Evolutionary conservation across 2,888 invertebrate genomes (phyloP).

Genomic region (Dasysyrphus tricinctus): DNA sequence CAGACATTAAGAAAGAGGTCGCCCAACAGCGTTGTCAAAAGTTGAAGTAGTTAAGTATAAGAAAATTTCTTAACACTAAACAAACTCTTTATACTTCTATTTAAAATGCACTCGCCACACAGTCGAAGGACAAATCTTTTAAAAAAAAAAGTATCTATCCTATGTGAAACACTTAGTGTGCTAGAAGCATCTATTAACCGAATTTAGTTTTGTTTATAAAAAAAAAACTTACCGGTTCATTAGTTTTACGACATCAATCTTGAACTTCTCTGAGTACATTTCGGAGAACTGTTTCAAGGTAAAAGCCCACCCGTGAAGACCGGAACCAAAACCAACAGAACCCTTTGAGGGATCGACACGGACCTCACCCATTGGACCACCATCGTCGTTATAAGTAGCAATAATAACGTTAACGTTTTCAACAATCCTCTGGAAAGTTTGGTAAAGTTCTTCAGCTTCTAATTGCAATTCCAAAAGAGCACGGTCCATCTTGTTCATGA

Average conservation of each 20-base stretch:
- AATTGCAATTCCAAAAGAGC: slow-evolving; percentile 98
- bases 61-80: slow-evolving; percentile 20
- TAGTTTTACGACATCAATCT: slow-evolving; percentile 97
- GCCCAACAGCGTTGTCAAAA: slow-evolving; percentile 88
- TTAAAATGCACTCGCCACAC: slow-evolving; percentile 85
- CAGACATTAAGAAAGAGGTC: slow-evolving; percentile 93
- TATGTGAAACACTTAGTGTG: slow-evolving; percentile 82
- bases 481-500: slow-evolving; percentile 99
- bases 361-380: slow-evolving; percentile 99
- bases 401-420: slow-evolving; percentile 99
- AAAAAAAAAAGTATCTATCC: slow-evolving; percentile 75
- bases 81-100: slow-evolving; percentile 87
- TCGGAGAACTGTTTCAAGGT: slow-evolving; percentile 99
- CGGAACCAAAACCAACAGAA: slow-evolving; percentile 99
- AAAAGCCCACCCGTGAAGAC: slow-evolving; percentile 99
- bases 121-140: slow-evolving; percentile 77
- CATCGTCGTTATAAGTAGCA: slow-evolving; percentile 98
- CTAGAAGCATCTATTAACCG: slow-evolving; percentile 80
- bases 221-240: slow-evolving; percentile 90
- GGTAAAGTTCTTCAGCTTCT: slow-evolving; percentile 98
- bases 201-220: neutral
- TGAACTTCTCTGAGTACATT: slow-evolving; percentile 99
- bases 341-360: slow-evolving; percentile 99
- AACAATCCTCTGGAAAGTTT: slow-evolving; percentile 99
- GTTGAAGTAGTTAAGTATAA: slow-evolving; percentile 76